A percentile compares a stretch with the other conserved stretches of the same genome.
These are phyloP conservation scores for Camelus dromedarius DNA, from an alignment of 2,113 vertebrate species.

Conservation along the genomic window DNA sequence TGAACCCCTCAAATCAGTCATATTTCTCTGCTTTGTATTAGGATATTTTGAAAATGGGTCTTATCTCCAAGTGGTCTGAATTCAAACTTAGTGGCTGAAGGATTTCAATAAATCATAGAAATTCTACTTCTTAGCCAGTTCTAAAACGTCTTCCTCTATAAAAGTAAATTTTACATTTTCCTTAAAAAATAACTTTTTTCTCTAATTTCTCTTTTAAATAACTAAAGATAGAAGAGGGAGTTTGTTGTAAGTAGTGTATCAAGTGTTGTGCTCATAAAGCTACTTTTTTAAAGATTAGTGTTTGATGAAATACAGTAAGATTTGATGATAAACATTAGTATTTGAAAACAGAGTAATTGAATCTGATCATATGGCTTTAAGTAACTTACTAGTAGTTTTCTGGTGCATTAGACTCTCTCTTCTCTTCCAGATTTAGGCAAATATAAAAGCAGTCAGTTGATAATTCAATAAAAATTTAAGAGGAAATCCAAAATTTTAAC, in stretches of 20 bases:
- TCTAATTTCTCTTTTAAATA: neutral
- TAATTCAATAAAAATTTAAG: slow-evolving; percentile 28
- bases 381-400: neutral
- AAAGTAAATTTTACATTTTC: neutral
- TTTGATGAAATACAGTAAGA: neutral
- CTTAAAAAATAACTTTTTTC: slow-evolving; percentile 48
- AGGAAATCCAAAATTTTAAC: neutral
- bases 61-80: neutral
- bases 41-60: neutral
- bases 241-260: neutral
- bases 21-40: neutral
- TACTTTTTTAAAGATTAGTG: slow-evolving; percentile 32
- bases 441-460: neutral
- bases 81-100: slow-evolving; percentile 25
- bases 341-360: slow-evolving; percentile 3
- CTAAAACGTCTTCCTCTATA: neutral
- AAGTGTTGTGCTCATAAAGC: neutral
- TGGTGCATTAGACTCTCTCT: neutral
- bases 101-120: slow-evolving; percentile 7
- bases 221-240: neutral
- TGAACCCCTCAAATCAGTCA: neutral
- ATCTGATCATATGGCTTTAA: neutral
- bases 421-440: neutral
- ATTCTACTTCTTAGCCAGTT: slow-evolving; percentile 21
- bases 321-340: slow-evolving; percentile 5